Evolutionary conservation across 2,797 vertebrate species (phyloP).

Genomic region (Falco novaeseelandiae): DNA sequence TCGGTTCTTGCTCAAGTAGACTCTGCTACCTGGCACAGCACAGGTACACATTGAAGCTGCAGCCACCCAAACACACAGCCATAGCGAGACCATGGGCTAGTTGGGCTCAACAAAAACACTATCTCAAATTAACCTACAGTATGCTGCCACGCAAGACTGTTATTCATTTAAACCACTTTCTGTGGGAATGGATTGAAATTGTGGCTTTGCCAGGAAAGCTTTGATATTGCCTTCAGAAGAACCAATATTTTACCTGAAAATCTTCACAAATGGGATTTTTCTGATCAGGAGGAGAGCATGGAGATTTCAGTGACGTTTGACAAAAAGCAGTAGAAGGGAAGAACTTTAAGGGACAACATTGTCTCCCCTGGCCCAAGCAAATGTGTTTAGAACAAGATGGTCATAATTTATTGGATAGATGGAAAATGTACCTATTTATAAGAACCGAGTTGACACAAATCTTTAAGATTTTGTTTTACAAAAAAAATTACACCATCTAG

Average conservation of each 20-base stretch:
- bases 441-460: neutral
- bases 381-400: neutral
- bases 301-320: neutral
- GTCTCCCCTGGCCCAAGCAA: neutral
- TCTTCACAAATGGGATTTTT: neutral
- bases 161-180: neutral
- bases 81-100: neutral
- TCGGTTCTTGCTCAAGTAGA: neutral
- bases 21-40: accelerated
- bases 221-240: neutral
- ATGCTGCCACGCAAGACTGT: neutral
- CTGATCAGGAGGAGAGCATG: neutral
- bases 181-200: neutral
- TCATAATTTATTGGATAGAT: neutral
- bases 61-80: neutral
- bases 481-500: neutral
- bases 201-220: neutral
- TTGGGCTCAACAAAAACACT: accelerated
- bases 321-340: neutral
- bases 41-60: neutral
- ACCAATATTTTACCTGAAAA: neutral
- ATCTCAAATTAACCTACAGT: neutral
- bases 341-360: neutral
- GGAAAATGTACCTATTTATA: neutral
- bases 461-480: too few relatives aligned